Evolutionary conservation across 2,113 vertebrate genomes (phyloP), one percentile per base, ranked within the genome.

Genomic region (Rallus limicola): DNA sequence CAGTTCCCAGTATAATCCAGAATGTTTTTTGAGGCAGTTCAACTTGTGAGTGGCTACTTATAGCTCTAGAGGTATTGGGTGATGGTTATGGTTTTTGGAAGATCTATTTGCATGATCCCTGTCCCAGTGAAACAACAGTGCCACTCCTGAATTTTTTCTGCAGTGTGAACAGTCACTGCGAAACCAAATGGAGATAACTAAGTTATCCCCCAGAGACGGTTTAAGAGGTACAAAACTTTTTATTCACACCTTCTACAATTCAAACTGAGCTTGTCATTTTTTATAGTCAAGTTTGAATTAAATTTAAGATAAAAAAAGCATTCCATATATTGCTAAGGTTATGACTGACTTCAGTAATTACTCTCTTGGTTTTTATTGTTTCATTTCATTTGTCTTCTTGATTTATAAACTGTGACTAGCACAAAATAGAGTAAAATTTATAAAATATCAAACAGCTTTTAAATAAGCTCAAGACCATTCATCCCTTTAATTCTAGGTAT

Each of bases 311-410:
- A 17, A 68, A 87, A 87, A 84, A 81, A 44, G 8, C 14, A 60
- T 83, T 85, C 48, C 31, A 11, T 29, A 56, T 55, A 96, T 93
- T 88, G 38, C 21, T 17, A 53, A 88, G 93, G 64, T 70, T 91
- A 60, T 75, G 25, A 85, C 62, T 87, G 62, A 84, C 64, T 82
- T 93, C 28, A 64, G 11, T 63, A 93, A 92, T 94, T 93, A 81
- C 38, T 90, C 44, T 69, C 18, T 52, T 78, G 64, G 11, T 25
- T 60, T 90, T 36, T 46, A 36, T 40, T 76, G 31, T 82, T 88
- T 90, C 71, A 60, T 86, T 97, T 78, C 67, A 58, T 90, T 48
- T 77, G 14, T 65, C 85, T 67, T 90, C 92, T 80, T 94, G 33
- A 93, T 85, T 75, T 76, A 92, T 90, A 64, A 92, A 69, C 34